Percentiles rank a stretch among this genome's conserved stretches.
These are phyloP conservation scores for Prunella fulvescens DNA, from an alignment of 2,113 vertebrate species.

Conservation along the genomic window DNA sequence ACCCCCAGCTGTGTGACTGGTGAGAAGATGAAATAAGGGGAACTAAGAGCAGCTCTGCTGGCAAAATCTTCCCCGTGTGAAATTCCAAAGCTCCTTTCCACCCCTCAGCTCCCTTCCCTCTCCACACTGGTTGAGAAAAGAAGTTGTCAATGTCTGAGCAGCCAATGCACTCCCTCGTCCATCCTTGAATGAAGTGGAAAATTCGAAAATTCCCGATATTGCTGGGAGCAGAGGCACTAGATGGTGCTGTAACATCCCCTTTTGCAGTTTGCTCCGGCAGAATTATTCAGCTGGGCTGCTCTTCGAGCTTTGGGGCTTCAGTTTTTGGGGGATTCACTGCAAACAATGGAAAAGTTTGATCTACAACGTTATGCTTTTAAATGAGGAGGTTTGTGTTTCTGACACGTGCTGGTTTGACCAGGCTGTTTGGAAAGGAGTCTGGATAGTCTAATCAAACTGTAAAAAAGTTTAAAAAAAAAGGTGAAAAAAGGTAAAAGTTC, in stretches of 20 bases:
- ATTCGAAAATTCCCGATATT: background rate
- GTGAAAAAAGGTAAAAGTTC: background rate
- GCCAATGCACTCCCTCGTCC: background rate
- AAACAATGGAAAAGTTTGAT: background rate
- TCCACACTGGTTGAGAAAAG: background rate
- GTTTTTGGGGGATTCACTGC: background rate
- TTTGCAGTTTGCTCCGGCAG: background rate
- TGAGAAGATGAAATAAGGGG: background rate
- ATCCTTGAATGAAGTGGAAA: background rate
- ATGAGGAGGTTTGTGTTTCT: background rate
- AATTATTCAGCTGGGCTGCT: background rate
- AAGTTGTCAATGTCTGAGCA: background rate
- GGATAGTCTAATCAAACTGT: background rate
- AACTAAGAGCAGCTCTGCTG: background rate
- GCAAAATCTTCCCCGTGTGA: background rate
- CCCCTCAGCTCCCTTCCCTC: background rate
- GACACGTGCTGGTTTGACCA: background rate
- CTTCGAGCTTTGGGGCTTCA: background rate
- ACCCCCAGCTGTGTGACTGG: rapidly evolving
- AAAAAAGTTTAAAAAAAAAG: too few species aligned
- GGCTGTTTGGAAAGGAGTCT: background rate
- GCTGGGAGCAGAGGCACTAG: background rate
- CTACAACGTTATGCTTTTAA: background rate
- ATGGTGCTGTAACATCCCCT: conserved; percentile 2
- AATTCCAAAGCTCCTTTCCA: background rate